These are phyloP conservation scores for Lepidonotus clava DNA, from an alignment of 2,888 invertebrate genomes.

Conservation along the genomic window DNA sequence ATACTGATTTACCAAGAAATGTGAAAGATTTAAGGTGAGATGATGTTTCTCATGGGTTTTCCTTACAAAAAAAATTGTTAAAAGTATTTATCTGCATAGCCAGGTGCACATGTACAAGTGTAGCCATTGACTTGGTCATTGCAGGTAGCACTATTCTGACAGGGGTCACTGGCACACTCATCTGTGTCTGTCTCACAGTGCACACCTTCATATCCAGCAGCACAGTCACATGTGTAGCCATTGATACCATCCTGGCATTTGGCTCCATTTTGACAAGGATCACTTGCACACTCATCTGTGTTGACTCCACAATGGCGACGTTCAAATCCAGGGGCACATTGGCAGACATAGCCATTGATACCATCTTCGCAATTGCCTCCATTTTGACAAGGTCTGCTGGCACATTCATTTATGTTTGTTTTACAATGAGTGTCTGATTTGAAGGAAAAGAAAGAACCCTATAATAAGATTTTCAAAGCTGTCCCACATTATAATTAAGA, in stretches of 20 bases:
- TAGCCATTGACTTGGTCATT: not conserved
- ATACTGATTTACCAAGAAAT: no score
- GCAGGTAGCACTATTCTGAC: not conserved
- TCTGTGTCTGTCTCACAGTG: not conserved
- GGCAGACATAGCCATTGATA: not conserved
- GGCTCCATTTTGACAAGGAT: slow-evolving; percentile 95
- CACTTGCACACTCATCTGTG: slow-evolving; percentile 85
- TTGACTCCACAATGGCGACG: not conserved
- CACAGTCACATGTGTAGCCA: slow-evolving; percentile 60
- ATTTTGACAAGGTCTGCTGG: not conserved
- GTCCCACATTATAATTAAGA: no score
- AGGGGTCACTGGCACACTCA: not conserved
- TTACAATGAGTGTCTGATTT: not conserved
- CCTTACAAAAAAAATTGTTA: no score
- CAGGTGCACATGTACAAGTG: not conserved
- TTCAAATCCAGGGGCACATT: not conserved
- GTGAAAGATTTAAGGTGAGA: no score
- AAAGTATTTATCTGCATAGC: slow-evolving; percentile 3
- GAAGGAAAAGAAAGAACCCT: no score
- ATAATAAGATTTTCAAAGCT: no score
- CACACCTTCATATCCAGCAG: not conserved
- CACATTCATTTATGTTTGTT: not conserved
- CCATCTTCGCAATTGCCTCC: not conserved
- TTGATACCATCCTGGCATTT: slow-evolving; percentile 84
- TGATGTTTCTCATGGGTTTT: no score